Percentiles rank a stretch among this genome's conserved stretches.
Evolutionary conservation across 2,888 invertebrate species (phyloP).

Genomic region (Athalia circularis): DNA sequence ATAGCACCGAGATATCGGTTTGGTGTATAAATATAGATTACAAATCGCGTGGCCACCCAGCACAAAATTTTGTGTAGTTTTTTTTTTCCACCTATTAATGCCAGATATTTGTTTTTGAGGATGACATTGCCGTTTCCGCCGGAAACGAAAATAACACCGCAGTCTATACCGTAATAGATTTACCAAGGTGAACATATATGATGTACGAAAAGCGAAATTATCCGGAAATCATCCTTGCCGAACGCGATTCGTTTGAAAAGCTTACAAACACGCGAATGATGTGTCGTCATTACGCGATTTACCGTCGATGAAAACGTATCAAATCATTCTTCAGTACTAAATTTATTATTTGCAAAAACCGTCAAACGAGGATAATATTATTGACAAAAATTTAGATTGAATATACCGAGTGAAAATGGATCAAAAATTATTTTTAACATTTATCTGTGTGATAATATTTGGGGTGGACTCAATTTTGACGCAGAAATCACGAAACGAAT

Average conservation of each 20-base stretch:
- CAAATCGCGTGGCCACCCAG: slow-evolving; percentile 18
- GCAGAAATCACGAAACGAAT: slow-evolving; percentile 48
- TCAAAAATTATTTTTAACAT: not conserved
- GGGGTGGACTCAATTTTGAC: slow-evolving; percentile 30
- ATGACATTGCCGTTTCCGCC: slow-evolving; percentile 61
- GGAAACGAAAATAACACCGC: slow-evolving; percentile 62
- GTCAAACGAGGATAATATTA: no score
- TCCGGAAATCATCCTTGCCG: slow-evolving; percentile 40
- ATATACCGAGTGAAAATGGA: slow-evolving; percentile 3
- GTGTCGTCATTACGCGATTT: slow-evolving; percentile 18
- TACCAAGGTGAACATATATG: slow-evolving; percentile 58
- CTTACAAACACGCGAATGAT: slow-evolving; percentile 11
- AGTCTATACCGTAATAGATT: slow-evolving; percentile 51
- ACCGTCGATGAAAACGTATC: slow-evolving; percentile 17
- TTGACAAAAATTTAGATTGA: not conserved
- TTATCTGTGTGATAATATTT: not conserved
- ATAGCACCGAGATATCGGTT: not conserved
- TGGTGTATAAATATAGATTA: not conserved
- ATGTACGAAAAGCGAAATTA: slow-evolving; percentile 54
- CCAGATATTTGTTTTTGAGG: slow-evolving; percentile 40
- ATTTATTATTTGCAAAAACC: no score
- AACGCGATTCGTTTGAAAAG: slow-evolving; percentile 24
- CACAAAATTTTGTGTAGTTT: not conserved
- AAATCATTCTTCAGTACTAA: not conserved
- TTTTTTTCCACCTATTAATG: slow-evolving; percentile 35